phyloP scores from a whole-genome alignment of 2,888 invertebrate genomes.

The Mimumesa dahlbomi region DNA sequence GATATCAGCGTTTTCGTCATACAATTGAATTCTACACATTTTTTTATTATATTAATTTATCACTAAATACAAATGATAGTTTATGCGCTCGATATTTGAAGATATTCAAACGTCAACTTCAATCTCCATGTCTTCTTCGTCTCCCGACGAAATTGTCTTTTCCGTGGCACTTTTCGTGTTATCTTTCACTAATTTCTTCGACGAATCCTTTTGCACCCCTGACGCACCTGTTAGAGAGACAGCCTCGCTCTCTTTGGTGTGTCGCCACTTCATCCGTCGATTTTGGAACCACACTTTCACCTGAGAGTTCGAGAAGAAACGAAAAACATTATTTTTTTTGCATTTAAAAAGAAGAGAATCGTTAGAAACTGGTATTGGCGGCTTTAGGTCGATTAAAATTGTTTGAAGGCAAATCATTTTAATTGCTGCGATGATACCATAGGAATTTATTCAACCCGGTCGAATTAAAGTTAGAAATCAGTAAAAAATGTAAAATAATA shows the following conservation, averaged over 20 bases:
- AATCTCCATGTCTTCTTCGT: constrained; percentile 71
- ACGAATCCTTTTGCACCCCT: constrained; percentile 62
- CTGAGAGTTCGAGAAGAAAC: constrained; percentile 78
- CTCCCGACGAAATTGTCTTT: constrained; percentile 37
- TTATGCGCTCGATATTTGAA: constrained; percentile 7
- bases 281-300: constrained; percentile 98
- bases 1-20: too few species aligned
- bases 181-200: constrained; percentile 40
- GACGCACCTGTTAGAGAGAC: constrained; percentile 51
- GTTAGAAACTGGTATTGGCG: too few species aligned
- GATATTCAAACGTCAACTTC: constrained; percentile 68
- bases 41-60: not conserved
- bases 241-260: constrained; percentile 85
- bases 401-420: too few species aligned
- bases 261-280: constrained; percentile 94
- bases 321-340: too few species aligned
- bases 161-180: constrained; percentile 8
- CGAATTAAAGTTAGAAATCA: too few species aligned
- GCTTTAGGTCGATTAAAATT: too few species aligned
- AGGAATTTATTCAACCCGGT: too few species aligned
- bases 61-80: constrained; percentile 16
- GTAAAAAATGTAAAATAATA: too few species aligned
- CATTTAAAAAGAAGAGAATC: too few species aligned
- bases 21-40: not conserved
- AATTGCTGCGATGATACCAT: too few species aligned